Base-by-base conservation (phyloP, 2,888 invertebrate species). In the Arge pagana region DNA sequence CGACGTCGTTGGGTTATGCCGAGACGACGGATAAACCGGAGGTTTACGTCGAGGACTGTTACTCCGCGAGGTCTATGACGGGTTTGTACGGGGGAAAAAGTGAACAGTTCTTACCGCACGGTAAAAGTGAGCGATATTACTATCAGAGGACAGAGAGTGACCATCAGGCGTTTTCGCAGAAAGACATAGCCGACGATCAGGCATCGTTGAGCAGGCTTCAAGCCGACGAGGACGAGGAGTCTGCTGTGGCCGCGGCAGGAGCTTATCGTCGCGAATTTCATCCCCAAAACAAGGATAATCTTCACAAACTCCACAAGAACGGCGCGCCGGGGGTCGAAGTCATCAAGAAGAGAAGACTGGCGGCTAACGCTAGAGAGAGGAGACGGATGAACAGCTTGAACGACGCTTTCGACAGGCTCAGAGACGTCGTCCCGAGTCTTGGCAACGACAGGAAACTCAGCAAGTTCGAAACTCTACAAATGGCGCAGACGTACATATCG, bases 401-500 rank as follows among this genome's bases (percentile, higher is more conserved):
- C 72, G 84, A 85, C 59, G 89, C 88, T 1, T 89, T 88, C 67
- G 88, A 88, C 70, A 78, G 83, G 58, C 78, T 88, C 5, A 73
- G 88, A 43, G 85, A 85, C 60, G 88, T 88, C 6, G 85, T 89
- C 30, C 88, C 89, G 1, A 84, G 85, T 3, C 76, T 87, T 31
- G 85, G 86, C 3, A 85, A 85, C 61, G 86, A 88, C 67, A 79
- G 85, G 64, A 86, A 87, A 71, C 77, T 88, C 54, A 87, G 87
- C 54, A 89, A 89, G 73, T 88, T 85, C 66, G 89, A 89, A 74
- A 89, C 88, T 28, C 76, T 89, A 33, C 88, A 88, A 74, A 88
- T 89, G 88, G 89, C 89, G 0, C 88, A 88, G 68, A 86, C 85
- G 2, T 89, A 89, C 68, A 89, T 89, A 50, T 77, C 83, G 0